phyloP scores from a whole-genome alignment of 2,888 invertebrate species.

The Nysson spinosus region DNA sequence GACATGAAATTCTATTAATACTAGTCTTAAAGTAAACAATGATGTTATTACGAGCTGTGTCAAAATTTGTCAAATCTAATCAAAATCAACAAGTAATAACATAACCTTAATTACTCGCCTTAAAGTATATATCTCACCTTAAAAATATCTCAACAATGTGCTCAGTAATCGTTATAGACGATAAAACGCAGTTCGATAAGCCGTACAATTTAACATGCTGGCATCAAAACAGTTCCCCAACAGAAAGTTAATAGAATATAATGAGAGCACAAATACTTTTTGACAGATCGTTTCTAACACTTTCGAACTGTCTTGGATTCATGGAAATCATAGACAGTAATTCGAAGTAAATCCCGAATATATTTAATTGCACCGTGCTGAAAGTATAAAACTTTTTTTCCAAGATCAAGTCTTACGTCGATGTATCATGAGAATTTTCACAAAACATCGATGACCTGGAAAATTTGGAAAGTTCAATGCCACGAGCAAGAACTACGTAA shows the following conservation, averaged over 20 bases:
- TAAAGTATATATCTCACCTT: slow-evolving; percentile 4
- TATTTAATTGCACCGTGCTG: no score
- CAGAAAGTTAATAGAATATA: slow-evolving; percentile 7
- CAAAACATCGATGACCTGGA: neutral
- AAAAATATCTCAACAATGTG: neutral
- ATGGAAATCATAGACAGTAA: no score
- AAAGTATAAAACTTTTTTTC: neutral
- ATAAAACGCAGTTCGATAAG: neutral
- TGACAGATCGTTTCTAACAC: neutral
- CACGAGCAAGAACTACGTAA: neutral
- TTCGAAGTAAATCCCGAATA: no score
- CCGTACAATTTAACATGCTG: slow-evolving; percentile 26
- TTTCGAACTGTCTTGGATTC: no score
- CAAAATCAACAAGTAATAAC: slow-evolving; percentile 44
- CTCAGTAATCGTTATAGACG: slow-evolving; percentile 4
- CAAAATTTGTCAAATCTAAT: slow-evolving; percentile 7
- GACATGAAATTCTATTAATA: neutral
- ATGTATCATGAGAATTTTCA: neutral
- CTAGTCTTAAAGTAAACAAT: neutral
- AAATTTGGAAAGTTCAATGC: neutral
- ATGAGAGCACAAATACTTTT: slow-evolving; percentile 4
- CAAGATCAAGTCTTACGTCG: neutral
- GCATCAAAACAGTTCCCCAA: neutral
- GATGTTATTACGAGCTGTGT: neutral
- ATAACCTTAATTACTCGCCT: slow-evolving; percentile 32